Base-by-base conservation (phyloP, 2,888 invertebrate species). In the Acrocera orbiculus region DNA sequence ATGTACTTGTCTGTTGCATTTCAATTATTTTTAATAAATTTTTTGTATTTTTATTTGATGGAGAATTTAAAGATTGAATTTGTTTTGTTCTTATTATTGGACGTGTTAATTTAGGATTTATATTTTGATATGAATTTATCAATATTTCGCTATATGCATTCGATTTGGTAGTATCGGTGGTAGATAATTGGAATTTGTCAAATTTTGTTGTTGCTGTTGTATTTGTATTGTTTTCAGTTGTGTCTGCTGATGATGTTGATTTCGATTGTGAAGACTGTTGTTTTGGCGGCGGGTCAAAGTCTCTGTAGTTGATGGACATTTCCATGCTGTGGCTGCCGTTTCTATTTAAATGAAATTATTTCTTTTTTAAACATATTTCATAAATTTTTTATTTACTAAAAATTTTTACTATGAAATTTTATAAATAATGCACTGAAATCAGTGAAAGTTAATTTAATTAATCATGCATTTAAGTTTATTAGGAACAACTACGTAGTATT, bases 251-350 rank as follows among this genome's bases (percentile, higher is more conserved):
- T 48, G 46, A n/a, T n/a, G n/a, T n/a, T n/a, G n/a, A n/a, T n/a
- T n/a, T n/a, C n/a, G n/a, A n/a, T n/a, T n/a, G n/a, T n/a, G n/a
- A n/a, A n/a, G n/a, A n/a, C n/a, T n/a, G n/a, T 42, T 55, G 53
- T 39, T 58, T 57, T 49, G 52, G 44, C 42, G 52, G 48, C 49
- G 56, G 47, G 46, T 56, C 54, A 51, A 55, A 53, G 55, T 54
- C 47, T 49, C 54, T 41, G 50, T 52, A 52, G 53, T 56, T 50
- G 52, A 56, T 44, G 49, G 52, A 46, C 50, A 56, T 48, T 49
- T 57, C 57, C 54, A 57, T 31, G 53, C 51, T 48, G 53, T 53
- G 54, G 42, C 43, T 38, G 30, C 44, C 43, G 37, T 42, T 42
- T 37, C 41, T 32, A 37, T 32, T 26, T 27, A 35, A 26, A 14